Conservation (phyloP, 2,888 invertebrate genomes). For the Dryocosmus kuriphilus region DNA sequence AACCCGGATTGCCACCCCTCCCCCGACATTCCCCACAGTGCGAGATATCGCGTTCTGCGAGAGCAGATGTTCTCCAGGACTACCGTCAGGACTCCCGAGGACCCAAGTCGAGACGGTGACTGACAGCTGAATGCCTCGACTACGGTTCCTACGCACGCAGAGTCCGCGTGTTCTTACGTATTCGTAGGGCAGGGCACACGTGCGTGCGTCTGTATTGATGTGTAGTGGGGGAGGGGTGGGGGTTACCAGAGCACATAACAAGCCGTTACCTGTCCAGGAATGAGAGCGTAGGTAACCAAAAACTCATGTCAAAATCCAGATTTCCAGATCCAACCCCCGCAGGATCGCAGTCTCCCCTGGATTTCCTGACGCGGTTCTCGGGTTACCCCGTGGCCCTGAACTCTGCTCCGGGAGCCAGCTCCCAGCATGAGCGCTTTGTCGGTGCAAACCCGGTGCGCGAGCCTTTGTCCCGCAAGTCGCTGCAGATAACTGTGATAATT, state of each 20-base stretch:
- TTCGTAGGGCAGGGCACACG: slow-evolving; percentile 50
- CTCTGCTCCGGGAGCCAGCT: slow-evolving; percentile 46
- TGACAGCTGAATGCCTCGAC: slow-evolving; percentile 73
- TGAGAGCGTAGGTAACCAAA: slow-evolving; percentile 55
- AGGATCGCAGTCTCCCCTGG: slow-evolving; percentile 45
- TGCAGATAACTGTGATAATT: slow-evolving; percentile 56
- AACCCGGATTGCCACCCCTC: slow-evolving; percentile 47
- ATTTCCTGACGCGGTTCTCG: slow-evolving; percentile 60
- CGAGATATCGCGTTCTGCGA: slow-evolving; percentile 64
- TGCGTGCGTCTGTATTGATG: slow-evolving; percentile 50
- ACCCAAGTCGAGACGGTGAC: slow-evolving; percentile 64
- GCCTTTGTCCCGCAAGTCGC: slow-evolving; percentile 53
- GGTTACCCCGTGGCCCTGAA: slow-evolving; percentile 59
- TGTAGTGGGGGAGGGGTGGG: slow-evolving; percentile 40
- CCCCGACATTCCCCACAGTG: slow-evolving; percentile 49
- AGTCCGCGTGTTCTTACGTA: slow-evolving; percentile 40
- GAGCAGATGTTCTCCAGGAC: slow-evolving; percentile 59
- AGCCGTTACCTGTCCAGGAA: slow-evolving; percentile 57
- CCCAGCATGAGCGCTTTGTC: slow-evolving; percentile 52
- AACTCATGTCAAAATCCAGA: slow-evolving; percentile 51
- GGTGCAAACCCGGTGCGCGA: slow-evolving; percentile 47
- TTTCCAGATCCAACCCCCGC: slow-evolving; percentile 47
- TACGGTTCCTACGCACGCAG: slow-evolving; percentile 51
- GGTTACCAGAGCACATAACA: slow-evolving; percentile 45
- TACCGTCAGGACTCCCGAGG: slow-evolving; percentile 43